Evolutionary conservation across 2,797 vertebrate genomes (phyloP).

Genomic region (Microctenopoma stevenorrisi): DNA sequence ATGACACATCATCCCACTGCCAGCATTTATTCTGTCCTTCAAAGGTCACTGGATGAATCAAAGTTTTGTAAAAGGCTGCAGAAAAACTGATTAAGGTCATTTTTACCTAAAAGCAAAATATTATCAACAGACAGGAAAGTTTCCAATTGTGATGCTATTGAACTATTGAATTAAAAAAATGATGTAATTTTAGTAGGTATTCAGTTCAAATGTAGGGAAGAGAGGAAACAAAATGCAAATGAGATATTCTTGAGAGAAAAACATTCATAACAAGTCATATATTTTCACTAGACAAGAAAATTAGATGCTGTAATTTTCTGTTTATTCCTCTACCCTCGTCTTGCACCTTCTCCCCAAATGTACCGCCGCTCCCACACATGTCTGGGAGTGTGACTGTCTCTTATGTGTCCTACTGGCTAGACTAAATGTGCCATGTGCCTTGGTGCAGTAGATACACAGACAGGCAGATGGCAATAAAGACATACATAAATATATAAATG

Average conservation of each 20-base stretch:
- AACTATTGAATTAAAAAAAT: conserved; percentile 18
- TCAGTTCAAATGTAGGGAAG: conserved; percentile 1
- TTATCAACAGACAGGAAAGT: neutral
- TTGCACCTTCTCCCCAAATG: conserved; percentile 56
- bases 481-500: conserved; percentile 15
- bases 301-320: conserved; percentile 48
- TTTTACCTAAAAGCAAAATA: conserved; percentile 7
- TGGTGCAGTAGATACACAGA: conserved; percentile 57
- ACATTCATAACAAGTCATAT: conserved; percentile 47
- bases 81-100: conserved; percentile 16
- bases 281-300: conserved; percentile 48
- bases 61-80: conserved; percentile 34
- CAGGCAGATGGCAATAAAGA: conserved; percentile 58
- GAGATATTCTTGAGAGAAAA: conserved; percentile 12
- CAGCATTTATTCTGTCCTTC: conserved; percentile 55
- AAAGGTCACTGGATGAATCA: conserved; percentile 66
- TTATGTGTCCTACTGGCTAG: conserved; percentile 44
- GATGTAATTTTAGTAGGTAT: neutral
- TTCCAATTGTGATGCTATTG: neutral
- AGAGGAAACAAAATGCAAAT: neutral
- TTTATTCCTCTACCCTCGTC: conserved; percentile 54
- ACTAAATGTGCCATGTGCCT: conserved; percentile 34
- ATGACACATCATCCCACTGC: conserved; percentile 55
- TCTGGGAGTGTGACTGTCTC: conserved; percentile 61
- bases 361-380: conserved; percentile 65